A percentile compares a stretch with the other conserved stretches of the same genome.
Evolutionary conservation across 2,888 invertebrate species (phyloP).

Genomic region (Eurois occulta): DNA sequence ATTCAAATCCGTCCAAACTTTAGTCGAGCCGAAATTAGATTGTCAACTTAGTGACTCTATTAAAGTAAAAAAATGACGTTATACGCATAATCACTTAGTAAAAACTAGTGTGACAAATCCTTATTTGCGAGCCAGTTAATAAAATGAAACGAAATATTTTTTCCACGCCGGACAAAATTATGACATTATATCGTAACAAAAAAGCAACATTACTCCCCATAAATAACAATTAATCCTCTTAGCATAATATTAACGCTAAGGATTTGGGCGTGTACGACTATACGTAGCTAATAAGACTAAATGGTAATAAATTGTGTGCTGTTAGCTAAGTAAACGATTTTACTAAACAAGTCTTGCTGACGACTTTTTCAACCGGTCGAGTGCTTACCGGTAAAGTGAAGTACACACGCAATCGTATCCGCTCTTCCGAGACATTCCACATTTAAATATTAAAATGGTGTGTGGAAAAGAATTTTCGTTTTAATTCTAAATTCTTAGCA

Average conservation of each 20-base stretch:
- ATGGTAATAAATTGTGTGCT: slow-evolving; percentile 77
- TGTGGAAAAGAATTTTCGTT: slow-evolving; percentile 43
- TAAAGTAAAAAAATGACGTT: slow-evolving; percentile 43
- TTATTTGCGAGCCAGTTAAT: slow-evolving; percentile 57
- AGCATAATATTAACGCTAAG: slow-evolving; percentile 82
- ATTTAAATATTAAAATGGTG: slow-evolving; percentile 52
- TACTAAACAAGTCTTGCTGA: slow-evolving; percentile 55
- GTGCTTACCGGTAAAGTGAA: slow-evolving; percentile 38
- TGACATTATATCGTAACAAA: slow-evolving; percentile 77
- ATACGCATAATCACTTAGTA: slow-evolving; percentile 53
- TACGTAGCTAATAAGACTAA: slow-evolving; percentile 66
- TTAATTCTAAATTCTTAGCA: slow-evolving; percentile 46
- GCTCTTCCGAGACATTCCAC: slow-evolving; percentile 50
- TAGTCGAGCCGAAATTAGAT: slow-evolving; percentile 48
- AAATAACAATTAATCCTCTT: slow-evolving; percentile 87
- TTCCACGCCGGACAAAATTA: slow-evolving; percentile 68
- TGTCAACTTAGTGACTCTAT: slow-evolving; percentile 54
- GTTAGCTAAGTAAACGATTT: slow-evolving; percentile 77
- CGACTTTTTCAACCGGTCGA: slow-evolving; percentile 52
- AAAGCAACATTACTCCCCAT: slow-evolving; percentile 78
- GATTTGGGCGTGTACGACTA: slow-evolving; percentile 73
- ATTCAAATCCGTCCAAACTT: slow-evolving; percentile 54
- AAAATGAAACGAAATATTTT: slow-evolving; percentile 48
- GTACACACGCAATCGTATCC: slow-evolving; percentile 46
- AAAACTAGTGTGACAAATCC: slow-evolving; percentile 62